Base-by-base conservation (phyloP, 2,797 vertebrate species). In the Hirundo rustica region DNA sequence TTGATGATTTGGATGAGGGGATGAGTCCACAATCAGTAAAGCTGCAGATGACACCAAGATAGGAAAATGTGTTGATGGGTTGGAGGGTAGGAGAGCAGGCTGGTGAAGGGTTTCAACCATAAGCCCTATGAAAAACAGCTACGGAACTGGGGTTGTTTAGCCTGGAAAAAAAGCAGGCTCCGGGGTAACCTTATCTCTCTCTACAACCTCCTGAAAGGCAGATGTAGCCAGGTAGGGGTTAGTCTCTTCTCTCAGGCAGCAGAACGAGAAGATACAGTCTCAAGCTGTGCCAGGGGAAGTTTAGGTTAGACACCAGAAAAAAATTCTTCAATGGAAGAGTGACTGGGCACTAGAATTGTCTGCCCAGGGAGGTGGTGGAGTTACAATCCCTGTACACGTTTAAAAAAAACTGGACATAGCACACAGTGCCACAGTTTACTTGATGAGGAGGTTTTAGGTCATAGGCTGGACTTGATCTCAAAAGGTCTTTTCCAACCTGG, bases 381-480 rank as follows among this genome's bases (percentile, higher is more conserved):
- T 40, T 6, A 23, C 11, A 0, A 0, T n/a, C 53, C 11, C 23
- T 48, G 34, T 11, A 27, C 2, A 1, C 18, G 4, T 67, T 40
- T 23, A 3, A 17, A n/a, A 57, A n/a, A 22, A 27, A 10, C 27
- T 27, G 29, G 4, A 48, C 2, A 0, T 29, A 23, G 23, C 7
- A 50, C 2, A 6, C 15, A 15, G 19, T 40, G 15, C 6, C 15
- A 12, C 23, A 18, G 30, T 58, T 58, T 48, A 58, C 15, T 42
- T 58, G 23, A 58, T n/a, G 23, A 14, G 15, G 12, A 58, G 19
- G 11, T 23, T 18, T 48, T 15, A 40, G 29, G 25, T 64, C 25
- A 23, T 14, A 18, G 11, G 23, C 4, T 29, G 23, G 23, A 40
- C 44, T 40, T 14, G 15, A 7, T 11, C 23, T 50, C 53, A 23